phyloP scores from a whole-genome alignment of 2,113 vertebrate species.

The Hydrochoerus hydrochaeris region DNA sequence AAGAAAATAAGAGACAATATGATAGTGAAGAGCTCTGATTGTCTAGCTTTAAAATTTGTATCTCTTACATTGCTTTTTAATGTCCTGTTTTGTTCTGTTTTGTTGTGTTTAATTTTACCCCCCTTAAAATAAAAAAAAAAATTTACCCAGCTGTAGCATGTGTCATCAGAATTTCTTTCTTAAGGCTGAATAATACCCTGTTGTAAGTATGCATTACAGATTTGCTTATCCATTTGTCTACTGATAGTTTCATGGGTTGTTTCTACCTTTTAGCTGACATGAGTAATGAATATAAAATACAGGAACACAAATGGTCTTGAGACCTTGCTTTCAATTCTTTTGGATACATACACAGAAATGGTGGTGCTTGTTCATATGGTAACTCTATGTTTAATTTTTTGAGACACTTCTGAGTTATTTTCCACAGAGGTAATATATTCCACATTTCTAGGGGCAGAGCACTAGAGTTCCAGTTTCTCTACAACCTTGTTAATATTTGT shows the following conservation, averaged over 20 bases:
- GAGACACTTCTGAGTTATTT: not conserved
- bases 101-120: no score
- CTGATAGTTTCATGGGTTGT: not conserved
- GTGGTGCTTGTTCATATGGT: not conserved
- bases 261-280: not conserved
- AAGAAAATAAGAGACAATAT: no score
- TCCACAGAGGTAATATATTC: not conserved
- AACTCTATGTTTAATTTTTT: not conserved
- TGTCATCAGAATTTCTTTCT: not conserved
- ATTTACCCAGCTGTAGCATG: not conserved
- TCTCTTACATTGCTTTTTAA: no score
- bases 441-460: not conserved
- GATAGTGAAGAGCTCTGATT: no score
- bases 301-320: not conserved
- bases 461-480: not conserved
- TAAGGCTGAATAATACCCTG: not conserved
- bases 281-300: not conserved
- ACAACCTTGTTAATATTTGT: not conserved
- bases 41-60: no score
- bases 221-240: not conserved
- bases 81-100: no score
- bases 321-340: not conserved
- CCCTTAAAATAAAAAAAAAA: no score
- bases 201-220: not conserved
- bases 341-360: not conserved